Percentiles rank a stretch among this genome's conserved stretches.
Evolutionary conservation across 2,888 invertebrate species (phyloP).

Genomic region (Sphaerophoria taeniata): DNA sequence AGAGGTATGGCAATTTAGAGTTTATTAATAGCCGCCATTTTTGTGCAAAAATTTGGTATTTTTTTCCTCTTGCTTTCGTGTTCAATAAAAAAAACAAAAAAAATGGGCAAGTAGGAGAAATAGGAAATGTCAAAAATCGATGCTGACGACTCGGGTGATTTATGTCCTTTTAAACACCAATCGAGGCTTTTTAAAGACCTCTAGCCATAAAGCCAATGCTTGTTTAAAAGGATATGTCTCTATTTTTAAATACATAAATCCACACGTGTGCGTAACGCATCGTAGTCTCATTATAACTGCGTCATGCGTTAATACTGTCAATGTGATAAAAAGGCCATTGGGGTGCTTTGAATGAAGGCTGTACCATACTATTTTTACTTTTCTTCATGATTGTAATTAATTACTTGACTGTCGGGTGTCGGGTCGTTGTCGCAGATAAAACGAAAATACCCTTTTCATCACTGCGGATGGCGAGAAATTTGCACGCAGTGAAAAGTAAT

Average conservation of each 20-base stretch:
- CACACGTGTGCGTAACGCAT: constrained; percentile 7
- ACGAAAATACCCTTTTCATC: constrained; percentile 11
- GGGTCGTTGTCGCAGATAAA: background rate
- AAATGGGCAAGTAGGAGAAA: constrained; percentile 6
- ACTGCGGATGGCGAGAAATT: background rate
- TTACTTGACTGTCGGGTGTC: background rate
- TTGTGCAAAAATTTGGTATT: background rate
- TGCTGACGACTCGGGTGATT: constrained; percentile 4
- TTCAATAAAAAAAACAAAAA: background rate
- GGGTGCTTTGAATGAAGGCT: background rate
- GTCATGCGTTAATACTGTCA: constrained; percentile 2
- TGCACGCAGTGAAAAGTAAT: background rate
- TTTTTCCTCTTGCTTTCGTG: background rate
- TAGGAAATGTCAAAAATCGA: constrained; percentile 27
- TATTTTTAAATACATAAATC: background rate
- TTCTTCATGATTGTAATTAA: constrained; percentile 20
- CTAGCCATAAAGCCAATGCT: background rate
- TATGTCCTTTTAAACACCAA: background rate
- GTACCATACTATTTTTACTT: constrained; percentile 10
- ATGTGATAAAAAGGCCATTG: constrained; percentile 11
- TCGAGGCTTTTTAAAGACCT: background rate
- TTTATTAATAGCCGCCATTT: constrained; percentile 32
- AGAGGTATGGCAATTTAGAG: background rate
- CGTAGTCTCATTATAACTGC: constrained; percentile 14
- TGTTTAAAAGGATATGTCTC: background rate